Conservation (phyloP, 1,140 invertebrate species). For the Drosophila lowei region DNA sequence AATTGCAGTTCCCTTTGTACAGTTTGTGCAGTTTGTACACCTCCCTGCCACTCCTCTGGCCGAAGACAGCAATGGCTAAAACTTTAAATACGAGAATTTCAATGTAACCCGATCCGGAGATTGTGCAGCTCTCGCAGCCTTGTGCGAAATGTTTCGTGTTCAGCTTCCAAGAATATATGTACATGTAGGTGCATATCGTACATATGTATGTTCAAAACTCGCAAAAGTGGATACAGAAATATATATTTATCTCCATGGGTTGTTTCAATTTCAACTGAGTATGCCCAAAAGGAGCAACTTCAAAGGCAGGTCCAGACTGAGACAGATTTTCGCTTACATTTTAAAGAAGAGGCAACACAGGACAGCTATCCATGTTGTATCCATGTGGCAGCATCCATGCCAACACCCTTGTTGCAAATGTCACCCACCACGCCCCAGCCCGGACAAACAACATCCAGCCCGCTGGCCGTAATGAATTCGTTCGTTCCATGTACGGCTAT, state of each 20-base stretch:
- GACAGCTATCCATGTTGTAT: constrained; percentile 52
- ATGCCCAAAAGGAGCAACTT: constrained; percentile 31
- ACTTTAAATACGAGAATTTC: constrained; percentile 68
- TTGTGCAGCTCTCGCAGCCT: constrained; percentile 61
- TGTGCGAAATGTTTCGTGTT: constrained; percentile 68
- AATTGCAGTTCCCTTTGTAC: background rate
- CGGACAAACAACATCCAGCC: no score
- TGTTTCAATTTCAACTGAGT: constrained; percentile 13
- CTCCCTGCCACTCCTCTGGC: constrained; percentile 16
- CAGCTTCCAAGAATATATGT: constrained; percentile 7
- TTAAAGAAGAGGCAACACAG: constrained; percentile 44
- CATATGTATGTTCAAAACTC: constrained; percentile 1
- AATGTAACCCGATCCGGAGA: constrained; percentile 66
- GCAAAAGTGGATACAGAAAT: background rate
- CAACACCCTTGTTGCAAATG: constrained; percentile 4
- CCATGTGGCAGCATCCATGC: constrained; percentile 30
- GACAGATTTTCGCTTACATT: constrained; percentile 49
- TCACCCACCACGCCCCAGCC: no score
- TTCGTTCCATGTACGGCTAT: background rate
- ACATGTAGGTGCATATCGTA: constrained; percentile 8
- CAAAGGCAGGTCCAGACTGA: constrained; percentile 29
- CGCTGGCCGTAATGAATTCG: no score
- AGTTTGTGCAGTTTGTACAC: no score
- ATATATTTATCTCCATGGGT: constrained; percentile 34
- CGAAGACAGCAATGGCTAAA: constrained; percentile 18